These are phyloP conservation scores for Nemotelus pantherinus DNA, from an alignment of 2,888 invertebrate species.

Conservation along the genomic window DNA sequence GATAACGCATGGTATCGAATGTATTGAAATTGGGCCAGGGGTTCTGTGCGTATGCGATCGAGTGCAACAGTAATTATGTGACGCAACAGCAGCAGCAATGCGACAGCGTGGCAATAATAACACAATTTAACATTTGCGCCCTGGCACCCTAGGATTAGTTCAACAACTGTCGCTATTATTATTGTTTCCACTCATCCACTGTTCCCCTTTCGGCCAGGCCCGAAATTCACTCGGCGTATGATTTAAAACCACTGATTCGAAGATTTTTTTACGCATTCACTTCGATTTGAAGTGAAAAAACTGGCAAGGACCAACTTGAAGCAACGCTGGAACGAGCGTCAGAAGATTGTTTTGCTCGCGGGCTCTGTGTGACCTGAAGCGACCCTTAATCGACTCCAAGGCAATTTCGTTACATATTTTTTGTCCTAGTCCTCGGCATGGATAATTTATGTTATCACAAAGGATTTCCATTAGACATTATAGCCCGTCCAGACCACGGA, in stretches of 20 bases:
- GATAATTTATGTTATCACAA: constrained; percentile 52
- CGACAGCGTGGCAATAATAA: constrained; percentile 42
- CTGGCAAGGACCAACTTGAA: not conserved
- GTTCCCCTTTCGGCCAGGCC: constrained; percentile 33
- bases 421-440: constrained; percentile 20
- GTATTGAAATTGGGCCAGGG: no score
- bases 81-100: constrained; percentile 27
- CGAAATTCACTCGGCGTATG: constrained; percentile 37
- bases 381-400: constrained; percentile 20
- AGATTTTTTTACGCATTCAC: constrained; percentile 40
- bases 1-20: no score
- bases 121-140: constrained; percentile 50
- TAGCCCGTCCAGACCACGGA: no score
- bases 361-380: not conserved
- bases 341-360: not conserved
- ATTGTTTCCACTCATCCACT: not conserved
- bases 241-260: constrained; percentile 44
- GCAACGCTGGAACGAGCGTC: no score
- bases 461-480: constrained; percentile 50
- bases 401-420: constrained; percentile 45
- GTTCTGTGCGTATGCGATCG: constrained; percentile 4
- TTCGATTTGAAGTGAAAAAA: constrained; percentile 26
- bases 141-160: constrained; percentile 50
- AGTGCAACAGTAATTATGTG: constrained; percentile 20
- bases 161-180: constrained; percentile 51